Conservation (phyloP, 2,888 invertebrate species). For the Ophraella communa region DNA sequence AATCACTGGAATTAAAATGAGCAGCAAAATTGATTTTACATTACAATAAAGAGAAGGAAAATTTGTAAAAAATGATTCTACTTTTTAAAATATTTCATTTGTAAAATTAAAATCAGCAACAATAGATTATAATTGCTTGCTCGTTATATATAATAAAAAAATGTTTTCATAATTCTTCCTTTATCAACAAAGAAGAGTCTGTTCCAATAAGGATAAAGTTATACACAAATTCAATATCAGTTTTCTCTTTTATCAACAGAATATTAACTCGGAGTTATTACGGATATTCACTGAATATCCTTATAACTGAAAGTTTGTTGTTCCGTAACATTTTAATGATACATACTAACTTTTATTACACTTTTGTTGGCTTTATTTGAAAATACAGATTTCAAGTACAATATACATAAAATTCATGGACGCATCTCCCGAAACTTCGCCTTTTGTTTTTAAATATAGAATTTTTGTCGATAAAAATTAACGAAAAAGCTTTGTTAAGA, state of each 20-base stretch:
- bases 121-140: too few species aligned
- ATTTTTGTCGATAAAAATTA: too few species aligned
- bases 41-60: too few species aligned
- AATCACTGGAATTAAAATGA: constrained; percentile 4
- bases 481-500: too few species aligned
- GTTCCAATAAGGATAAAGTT: background rate
- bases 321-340: background rate
- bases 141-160: background rate
- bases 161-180: background rate
- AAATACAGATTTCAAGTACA: background rate
- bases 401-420: background rate
- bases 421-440: too few species aligned
- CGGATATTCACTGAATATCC: background rate
- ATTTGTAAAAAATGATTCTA: too few species aligned
- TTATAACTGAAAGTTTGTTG: background rate
- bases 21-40: too few species aligned
- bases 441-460: too few species aligned
- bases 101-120: too few species aligned
- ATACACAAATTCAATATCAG: background rate
- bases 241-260: background rate
- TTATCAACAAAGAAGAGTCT: background rate
- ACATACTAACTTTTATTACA: background rate
- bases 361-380: background rate
- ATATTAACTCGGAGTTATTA: background rate
- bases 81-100: too few species aligned